phyloP scores from a whole-genome alignment of 2,888 invertebrate species.

The Enoplolaimus lenunculus region DNA sequence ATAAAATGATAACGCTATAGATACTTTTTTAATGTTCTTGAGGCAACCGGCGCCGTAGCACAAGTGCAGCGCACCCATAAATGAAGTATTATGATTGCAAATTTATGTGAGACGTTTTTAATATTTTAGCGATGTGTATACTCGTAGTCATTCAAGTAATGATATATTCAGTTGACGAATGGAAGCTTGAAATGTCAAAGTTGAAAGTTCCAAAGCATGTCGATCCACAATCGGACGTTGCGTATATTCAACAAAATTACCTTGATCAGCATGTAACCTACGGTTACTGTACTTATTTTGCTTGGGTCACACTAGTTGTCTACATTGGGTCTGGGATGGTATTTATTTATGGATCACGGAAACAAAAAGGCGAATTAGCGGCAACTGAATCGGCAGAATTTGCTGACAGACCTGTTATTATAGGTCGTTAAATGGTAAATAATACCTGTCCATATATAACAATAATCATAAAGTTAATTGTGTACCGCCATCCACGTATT shows the following conservation, averaged over 20 bases:
- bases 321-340: slow-evolving; percentile 56
- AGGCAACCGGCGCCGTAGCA: too few species aligned
- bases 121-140: slow-evolving; percentile 56
- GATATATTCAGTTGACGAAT: slow-evolving; percentile 56
- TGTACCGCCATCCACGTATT: too few species aligned
- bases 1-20: too few species aligned
- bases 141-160: slow-evolving; percentile 69
- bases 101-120: too few species aligned
- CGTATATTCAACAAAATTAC: not conserved
- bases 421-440: slow-evolving; percentile 9
- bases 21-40: too few species aligned
- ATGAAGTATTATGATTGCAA: too few species aligned
- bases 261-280: slow-evolving; percentile 41
- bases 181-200: slow-evolving; percentile 47
- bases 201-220: not conserved
- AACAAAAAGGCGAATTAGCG: slow-evolving; percentile 67
- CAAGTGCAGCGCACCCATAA: too few species aligned
- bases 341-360: slow-evolving; percentile 65
- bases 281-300: slow-evolving; percentile 47
- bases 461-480: too few species aligned
- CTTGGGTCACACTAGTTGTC: slow-evolving; percentile 61
- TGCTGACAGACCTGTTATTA: slow-evolving; percentile 58
- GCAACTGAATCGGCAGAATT: slow-evolving; percentile 65
- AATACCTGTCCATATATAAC: too few species aligned
- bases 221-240: not conserved